Percentiles rank a stretch among this genome's conserved stretches.
Evolutionary conservation across 1,140 invertebrate genomes (phyloP).

Genomic region (Mya arenaria): DNA sequence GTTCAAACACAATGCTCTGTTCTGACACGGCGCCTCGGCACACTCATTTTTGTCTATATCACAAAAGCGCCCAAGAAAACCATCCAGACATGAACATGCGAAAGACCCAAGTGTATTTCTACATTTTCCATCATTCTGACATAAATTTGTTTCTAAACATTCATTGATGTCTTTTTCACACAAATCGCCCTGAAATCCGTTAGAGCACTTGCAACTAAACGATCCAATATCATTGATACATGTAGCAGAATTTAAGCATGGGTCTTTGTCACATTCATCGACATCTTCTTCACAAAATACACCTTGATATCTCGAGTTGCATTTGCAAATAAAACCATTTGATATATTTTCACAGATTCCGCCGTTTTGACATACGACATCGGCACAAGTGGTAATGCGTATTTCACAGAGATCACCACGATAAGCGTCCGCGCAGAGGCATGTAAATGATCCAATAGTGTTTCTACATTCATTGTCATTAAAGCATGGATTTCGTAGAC

Average conservation of each 20-base stretch:
- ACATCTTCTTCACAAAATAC: conserved; percentile 85
- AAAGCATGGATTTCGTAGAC: conserved; percentile 82
- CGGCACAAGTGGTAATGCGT: conserved; percentile 76
- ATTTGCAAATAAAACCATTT: conserved; percentile 31
- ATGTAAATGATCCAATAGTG: conserved; percentile 28
- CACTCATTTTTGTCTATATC: conserved; percentile 18
- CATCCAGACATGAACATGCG: conserved; percentile 91
- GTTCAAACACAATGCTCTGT: conserved; percentile 33
- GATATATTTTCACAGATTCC: conserved; percentile 35
- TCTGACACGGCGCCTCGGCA: background rate
- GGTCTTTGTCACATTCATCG: conserved; percentile 92
- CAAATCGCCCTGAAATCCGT: conserved; percentile 94
- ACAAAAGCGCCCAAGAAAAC: conserved; percentile 6
- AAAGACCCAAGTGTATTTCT: conserved; percentile 92
- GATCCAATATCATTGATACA: conserved; percentile 89
- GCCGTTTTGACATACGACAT: background rate
- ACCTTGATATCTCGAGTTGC: conserved; percentile 26
- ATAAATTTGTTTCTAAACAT: conserved; percentile 83
- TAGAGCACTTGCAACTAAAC: conserved; percentile 83
- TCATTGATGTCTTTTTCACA: conserved; percentile 86
- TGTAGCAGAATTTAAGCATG: conserved; percentile 94
- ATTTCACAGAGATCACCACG: conserved; percentile 66
- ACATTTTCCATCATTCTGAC: conserved; percentile 87
- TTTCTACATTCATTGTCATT: conserved; percentile 41
- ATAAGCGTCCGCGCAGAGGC: conserved; percentile 35